Conservation (phyloP, 2,113 vertebrate genomes). For the Myrmecophaga tridactyla region DNA sequence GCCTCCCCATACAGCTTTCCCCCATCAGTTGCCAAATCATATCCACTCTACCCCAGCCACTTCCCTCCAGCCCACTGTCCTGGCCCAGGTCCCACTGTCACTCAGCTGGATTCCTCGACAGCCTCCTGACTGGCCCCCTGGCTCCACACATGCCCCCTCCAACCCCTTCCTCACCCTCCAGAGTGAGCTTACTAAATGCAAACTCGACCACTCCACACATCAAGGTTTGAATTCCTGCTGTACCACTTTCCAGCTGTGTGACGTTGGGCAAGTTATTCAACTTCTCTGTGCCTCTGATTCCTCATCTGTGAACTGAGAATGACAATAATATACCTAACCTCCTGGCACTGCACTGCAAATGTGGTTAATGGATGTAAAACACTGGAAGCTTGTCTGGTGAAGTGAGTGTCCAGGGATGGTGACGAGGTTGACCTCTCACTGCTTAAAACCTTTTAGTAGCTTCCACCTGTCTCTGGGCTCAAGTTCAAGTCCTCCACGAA, state of each 20-base stretch:
- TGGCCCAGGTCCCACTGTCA: fast-evolving
- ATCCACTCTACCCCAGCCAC: background rate
- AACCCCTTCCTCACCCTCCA: background rate
- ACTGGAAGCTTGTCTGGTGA: background rate
- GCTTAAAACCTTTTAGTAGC: background rate
- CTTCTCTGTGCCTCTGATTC: background rate
- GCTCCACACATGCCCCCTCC: too few relatives aligned
- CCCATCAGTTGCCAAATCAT: background rate
- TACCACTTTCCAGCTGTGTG: background rate
- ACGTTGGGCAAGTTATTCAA: background rate
- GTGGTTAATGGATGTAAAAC: too few relatives aligned
- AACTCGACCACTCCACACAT: background rate
- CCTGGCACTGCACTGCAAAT: background rate
- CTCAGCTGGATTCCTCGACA: background rate
- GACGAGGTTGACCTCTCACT: background rate
- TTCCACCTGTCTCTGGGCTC: background rate
- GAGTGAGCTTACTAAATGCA: background rate
- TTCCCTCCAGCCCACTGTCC: background rate
- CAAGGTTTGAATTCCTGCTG: background rate
- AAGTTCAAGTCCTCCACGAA: background rate
- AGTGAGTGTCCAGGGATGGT: background rate
- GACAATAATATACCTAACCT: too few relatives aligned
- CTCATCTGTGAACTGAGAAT: background rate
- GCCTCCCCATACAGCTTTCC: background rate
- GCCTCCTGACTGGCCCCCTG: background rate